These are phyloP conservation scores for Pseudomyrmex flavicornis DNA, from an alignment of 1,140 invertebrate genomes.

Conservation along the genomic window DNA sequence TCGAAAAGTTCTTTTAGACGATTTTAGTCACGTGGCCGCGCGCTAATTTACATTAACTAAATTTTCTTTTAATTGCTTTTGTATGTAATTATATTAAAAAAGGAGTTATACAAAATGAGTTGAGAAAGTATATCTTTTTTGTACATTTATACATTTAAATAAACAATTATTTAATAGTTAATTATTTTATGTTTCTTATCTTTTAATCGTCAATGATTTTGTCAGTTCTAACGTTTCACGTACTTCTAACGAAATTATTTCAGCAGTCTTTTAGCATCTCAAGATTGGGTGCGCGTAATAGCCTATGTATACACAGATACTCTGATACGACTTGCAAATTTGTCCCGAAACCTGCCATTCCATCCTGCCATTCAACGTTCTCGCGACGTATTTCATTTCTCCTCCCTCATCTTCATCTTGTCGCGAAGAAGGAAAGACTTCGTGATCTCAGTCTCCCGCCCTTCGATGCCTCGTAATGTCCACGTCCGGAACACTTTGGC, in stretches of 20 bases:
- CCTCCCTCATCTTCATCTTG: slow-evolving; percentile 17
- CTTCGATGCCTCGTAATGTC: slow-evolving; percentile 62
- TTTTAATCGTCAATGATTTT: neutral
- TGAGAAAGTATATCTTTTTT: too few relatives aligned
- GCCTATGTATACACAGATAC: neutral
- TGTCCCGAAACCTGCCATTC: neutral
- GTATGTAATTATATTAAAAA: too few relatives aligned
- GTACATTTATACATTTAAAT: too few relatives aligned
- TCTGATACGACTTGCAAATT: slow-evolving; percentile 16
- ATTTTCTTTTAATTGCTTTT: too few relatives aligned
- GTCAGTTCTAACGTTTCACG: neutral
- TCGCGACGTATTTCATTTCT: slow-evolving; percentile 14
- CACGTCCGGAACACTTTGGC: slow-evolving; percentile 73
- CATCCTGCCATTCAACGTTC: neutral
- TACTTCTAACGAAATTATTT: slow-evolving; percentile 2
- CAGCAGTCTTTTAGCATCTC: neutral
- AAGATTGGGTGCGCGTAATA: neutral
- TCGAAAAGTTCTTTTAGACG: too few relatives aligned
- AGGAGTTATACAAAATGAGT: too few relatives aligned
- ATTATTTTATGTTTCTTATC: neutral
- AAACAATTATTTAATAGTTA: neutral
- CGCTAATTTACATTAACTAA: too few relatives aligned
- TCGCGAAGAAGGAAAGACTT: neutral
- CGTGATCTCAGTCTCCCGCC: neutral
- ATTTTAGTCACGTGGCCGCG: too few relatives aligned